Percentiles rank a stretch among this genome's conserved stretches.
phyloP scores from a whole-genome alignment of 2,113 vertebrate species.

The Phainopepla nitens region DNA sequence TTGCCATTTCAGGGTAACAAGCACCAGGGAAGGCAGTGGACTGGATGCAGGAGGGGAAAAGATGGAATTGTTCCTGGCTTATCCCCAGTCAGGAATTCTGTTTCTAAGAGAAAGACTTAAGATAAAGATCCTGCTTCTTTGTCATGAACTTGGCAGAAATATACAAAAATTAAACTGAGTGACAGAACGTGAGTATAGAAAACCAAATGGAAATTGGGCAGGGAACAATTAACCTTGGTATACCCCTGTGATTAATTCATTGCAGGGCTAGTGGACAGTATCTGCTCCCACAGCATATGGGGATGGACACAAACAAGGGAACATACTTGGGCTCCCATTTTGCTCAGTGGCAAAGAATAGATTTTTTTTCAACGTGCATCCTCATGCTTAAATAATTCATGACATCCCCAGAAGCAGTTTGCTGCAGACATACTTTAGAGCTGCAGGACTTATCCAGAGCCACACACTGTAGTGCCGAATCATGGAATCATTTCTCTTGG shows the following conservation, averaged over 20 bases:
- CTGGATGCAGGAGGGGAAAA: not conserved
- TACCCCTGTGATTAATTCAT: not conserved
- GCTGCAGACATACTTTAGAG: not conserved
- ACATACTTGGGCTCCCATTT: not conserved
- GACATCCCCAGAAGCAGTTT: not conserved
- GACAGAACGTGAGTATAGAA: fast-evolving
- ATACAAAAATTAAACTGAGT: not conserved
- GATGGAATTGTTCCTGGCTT: not conserved
- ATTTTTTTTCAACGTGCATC: not conserved
- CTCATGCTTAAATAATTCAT: not conserved
- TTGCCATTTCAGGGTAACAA: not conserved
- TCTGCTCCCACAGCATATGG: not conserved
- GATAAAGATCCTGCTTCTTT: not conserved
- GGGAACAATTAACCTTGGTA: not conserved
- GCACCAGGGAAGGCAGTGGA: not conserved
- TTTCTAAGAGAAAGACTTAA: not conserved
- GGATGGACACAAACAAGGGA: not conserved
- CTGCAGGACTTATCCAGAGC: not conserved
- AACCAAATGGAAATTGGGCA: not conserved
- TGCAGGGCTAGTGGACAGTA: not conserved
- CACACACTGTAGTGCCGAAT: not conserved
- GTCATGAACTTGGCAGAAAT: not conserved
- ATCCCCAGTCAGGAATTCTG: not conserved
- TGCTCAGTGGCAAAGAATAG: not conserved
- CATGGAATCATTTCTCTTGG: not conserved